phyloP scores from a whole-genome alignment of 2,113 vertebrate genomes.

The Sinocyclocheilus anophthalmus region DNA sequence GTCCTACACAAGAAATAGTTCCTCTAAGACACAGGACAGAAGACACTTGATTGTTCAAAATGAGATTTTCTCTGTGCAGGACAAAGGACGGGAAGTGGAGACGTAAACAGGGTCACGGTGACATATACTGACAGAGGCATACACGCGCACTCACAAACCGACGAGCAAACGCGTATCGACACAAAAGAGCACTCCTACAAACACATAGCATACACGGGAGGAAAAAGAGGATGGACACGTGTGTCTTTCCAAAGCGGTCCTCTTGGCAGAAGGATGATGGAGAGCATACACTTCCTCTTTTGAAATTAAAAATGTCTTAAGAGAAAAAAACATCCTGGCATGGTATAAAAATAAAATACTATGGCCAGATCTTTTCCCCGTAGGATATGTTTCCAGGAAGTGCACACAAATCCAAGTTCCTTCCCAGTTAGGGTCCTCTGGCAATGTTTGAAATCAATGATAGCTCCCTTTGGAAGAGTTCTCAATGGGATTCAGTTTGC shows the following conservation, averaged over 20 bases:
- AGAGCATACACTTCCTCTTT: constrained; percentile 49
- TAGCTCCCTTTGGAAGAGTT: constrained; percentile 56
- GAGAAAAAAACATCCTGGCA: constrained; percentile 48
- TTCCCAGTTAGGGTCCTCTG: constrained; percentile 46
- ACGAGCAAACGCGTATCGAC: constrained; percentile 58
- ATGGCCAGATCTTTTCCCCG: constrained; percentile 57
- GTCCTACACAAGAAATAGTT: constrained; percentile 65
- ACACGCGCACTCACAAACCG: constrained; percentile 48
- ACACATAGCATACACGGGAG: constrained; percentile 70
- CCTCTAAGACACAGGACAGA: constrained; percentile 71
- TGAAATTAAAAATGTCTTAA: constrained; percentile 51
- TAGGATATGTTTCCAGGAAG: constrained; percentile 54
- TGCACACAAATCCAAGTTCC: constrained; percentile 62
- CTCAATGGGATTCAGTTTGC: constrained; percentile 55
- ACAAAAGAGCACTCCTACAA: constrained; percentile 70
- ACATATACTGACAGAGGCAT: constrained; percentile 59
- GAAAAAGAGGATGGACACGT: constrained; percentile 67
- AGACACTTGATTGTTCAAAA: constrained; percentile 64
- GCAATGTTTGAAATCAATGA: constrained; percentile 40
- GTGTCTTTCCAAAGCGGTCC: constrained; percentile 62
- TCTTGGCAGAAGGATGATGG: constrained; percentile 60
- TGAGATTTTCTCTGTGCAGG: constrained; percentile 40
- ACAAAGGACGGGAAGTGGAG: constrained; percentile 47
- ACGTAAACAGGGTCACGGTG: constrained; percentile 71
- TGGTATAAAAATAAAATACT: constrained; percentile 70